Conservation (phyloP, 2,113 vertebrate species). For the Dromas ardeola region DNA sequence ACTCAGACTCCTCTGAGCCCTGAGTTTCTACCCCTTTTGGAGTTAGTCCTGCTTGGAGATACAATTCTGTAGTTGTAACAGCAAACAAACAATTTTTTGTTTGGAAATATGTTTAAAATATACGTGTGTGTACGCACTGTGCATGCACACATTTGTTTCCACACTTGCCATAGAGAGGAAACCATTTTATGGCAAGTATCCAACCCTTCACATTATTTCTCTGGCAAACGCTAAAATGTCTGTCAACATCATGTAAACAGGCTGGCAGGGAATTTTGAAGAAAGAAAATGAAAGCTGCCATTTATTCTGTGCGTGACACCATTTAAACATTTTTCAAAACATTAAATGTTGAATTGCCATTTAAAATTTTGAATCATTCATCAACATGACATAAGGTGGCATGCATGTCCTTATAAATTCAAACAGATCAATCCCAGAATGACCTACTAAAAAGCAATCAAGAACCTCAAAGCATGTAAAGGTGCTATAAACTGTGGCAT, state of each 20-base stretch:
- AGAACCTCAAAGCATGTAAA: conserved; percentile 5
- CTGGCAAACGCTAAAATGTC: conserved; percentile 58
- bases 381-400: conserved; percentile 38
- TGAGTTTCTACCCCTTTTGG: not conserved
- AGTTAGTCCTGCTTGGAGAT: not conserved
- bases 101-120: conserved; percentile 62
- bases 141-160: conserved; percentile 35
- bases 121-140: conserved; percentile 28
- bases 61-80: not conserved
- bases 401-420: conserved; percentile 46
- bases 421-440: conserved; percentile 51
- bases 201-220: conserved; percentile 67
- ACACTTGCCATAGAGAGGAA: conserved; percentile 51
- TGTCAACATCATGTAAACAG: conserved; percentile 57
- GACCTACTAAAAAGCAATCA: conserved; percentile 56
- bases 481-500: conserved; percentile 40
- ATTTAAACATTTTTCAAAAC: conserved; percentile 61
- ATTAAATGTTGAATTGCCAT: conserved; percentile 52
- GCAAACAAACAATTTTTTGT: conserved; percentile 46
- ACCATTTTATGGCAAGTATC: conserved; percentile 58
- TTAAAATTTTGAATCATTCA: conserved; percentile 60
- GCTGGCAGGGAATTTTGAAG: conserved; percentile 57
- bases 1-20: not conserved
- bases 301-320: conserved; percentile 62
- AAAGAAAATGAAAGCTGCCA: conserved; percentile 65